Evolutionary conservation across 2,113 vertebrate species (phyloP).

Genomic region (Forbesichthys agassizii): DNA sequence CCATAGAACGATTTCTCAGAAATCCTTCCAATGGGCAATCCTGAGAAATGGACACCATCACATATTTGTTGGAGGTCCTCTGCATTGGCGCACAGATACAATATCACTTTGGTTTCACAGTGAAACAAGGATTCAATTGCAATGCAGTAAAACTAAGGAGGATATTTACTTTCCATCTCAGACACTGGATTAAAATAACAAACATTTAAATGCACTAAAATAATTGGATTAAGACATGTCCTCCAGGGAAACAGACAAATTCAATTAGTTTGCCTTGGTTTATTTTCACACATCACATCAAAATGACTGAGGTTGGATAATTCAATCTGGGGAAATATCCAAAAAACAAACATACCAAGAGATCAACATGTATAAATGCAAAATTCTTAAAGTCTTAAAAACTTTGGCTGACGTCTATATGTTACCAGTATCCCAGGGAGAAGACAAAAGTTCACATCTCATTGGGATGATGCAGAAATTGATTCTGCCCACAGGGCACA

Average conservation of each 20-base stretch:
- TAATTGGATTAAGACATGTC: conserved; percentile 50
- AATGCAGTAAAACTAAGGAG: conserved; percentile 9
- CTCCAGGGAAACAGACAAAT: conserved; percentile 40
- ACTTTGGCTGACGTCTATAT: conserved; percentile 20
- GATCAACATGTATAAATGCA: conserved; percentile 34
- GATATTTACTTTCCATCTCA: conserved; percentile 39
- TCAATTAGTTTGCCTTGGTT: conserved; percentile 59
- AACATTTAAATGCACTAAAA: conserved; percentile 40
- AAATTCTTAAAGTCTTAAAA: conserved; percentile 47
- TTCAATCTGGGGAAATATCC: conserved; percentile 42
- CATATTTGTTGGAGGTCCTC: conserved; percentile 1
- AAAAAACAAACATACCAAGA: conserved; percentile 44
- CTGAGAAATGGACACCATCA: background rate
- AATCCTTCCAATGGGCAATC: conserved; percentile 1
- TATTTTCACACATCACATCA: conserved; percentile 57
- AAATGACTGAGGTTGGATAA: conserved; percentile 49
- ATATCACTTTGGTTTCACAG: conserved; percentile 1
- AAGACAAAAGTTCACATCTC: conserved; percentile 58
- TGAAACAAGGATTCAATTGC: background rate
- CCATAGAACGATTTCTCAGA: conserved; percentile 4
- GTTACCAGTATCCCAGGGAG: conserved; percentile 46
- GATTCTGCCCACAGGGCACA: conserved; percentile 61
- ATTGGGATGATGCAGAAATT: conserved; percentile 41
- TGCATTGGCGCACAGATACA: background rate
- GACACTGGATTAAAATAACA: conserved; percentile 35